Percentiles rank a stretch among this genome's conserved stretches.
Conservation (phyloP, 2,797 vertebrate genomes). For the Danio jaintianensis region DNA sequence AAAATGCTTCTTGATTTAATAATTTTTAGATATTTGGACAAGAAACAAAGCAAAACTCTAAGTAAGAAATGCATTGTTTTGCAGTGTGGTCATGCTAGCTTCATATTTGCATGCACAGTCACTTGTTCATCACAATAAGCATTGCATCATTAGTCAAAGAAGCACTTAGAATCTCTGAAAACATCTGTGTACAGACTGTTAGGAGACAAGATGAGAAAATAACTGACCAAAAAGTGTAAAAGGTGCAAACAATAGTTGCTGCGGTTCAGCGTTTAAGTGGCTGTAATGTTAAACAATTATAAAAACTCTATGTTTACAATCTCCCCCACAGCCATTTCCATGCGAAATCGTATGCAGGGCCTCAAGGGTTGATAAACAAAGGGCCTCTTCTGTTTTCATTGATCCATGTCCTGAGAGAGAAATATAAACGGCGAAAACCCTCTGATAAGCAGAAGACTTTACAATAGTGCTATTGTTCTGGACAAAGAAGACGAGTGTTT, state of each 20-base stretch:
- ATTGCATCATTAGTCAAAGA: slow-evolving; percentile 15
- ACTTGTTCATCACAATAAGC: slow-evolving; percentile 1
- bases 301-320: slow-evolving; percentile 7
- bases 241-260: not conserved
- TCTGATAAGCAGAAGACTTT: slow-evolving; percentile 20
- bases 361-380: slow-evolving; percentile 24
- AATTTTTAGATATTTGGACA: too few species aligned
- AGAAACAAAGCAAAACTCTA: too few species aligned
- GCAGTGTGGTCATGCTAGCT: not conserved
- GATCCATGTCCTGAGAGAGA: not conserved
- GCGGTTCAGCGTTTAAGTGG: slow-evolving; percentile 3
- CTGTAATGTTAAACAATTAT: not conserved
- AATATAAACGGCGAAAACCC: slow-evolving; percentile 7
- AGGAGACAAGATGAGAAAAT: not conserved
- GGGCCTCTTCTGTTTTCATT: slow-evolving; percentile 11
- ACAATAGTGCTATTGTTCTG: slow-evolving; percentile 19
- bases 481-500: not conserved
- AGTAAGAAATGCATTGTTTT: too few species aligned
- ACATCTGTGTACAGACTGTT: slow-evolving; percentile 13
- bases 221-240: not conserved
- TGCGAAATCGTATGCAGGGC: slow-evolving; percentile 11
- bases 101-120: not conserved
- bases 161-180: not conserved
- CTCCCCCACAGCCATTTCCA: not conserved
- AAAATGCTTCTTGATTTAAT: too few species aligned